These are phyloP conservation scores for Leucophenga montana DNA, from an alignment of 2,888 invertebrate genomes.

Conservation along the genomic window DNA sequence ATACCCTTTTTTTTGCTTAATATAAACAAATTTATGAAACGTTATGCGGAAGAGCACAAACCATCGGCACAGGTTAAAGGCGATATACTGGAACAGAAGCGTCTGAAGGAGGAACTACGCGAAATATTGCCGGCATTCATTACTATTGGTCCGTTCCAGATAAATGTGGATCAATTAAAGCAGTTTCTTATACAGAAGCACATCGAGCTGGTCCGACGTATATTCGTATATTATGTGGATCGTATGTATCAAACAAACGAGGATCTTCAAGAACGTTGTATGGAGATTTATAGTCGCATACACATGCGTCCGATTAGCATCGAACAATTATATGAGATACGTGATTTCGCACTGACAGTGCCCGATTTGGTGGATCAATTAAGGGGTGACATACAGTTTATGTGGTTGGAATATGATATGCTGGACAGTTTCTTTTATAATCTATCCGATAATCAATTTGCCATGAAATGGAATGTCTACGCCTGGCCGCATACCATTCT, in stretches of 20 bases:
- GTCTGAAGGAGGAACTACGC: slow-evolving; percentile 79
- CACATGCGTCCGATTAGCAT: slow-evolving; percentile 83
- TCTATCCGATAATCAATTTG: slow-evolving; percentile 85
- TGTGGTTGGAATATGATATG: slow-evolving; percentile 83
- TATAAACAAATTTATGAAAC: slow-evolving; percentile 65
- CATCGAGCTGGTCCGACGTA: slow-evolving; percentile 79
- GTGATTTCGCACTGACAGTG: slow-evolving; percentile 85
- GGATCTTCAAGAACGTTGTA: slow-evolving; percentile 76
- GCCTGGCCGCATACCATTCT: slow-evolving; percentile 83
- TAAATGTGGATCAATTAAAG: slow-evolving; percentile 81
- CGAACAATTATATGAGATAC: slow-evolving; percentile 83
- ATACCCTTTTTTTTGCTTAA: slow-evolving; percentile 76
- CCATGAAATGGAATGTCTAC: slow-evolving; percentile 83
- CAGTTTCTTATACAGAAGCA: slow-evolving; percentile 81
- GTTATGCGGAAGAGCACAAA: slow-evolving; percentile 77
- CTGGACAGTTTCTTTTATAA: slow-evolving; percentile 85
- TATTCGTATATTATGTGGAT: slow-evolving; percentile 82
- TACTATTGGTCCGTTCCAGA: slow-evolving; percentile 83
- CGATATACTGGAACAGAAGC: slow-evolving; percentile 81
- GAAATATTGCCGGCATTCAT: slow-evolving; percentile 80
- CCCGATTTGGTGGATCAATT: slow-evolving; percentile 73
- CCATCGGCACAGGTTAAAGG: slow-evolving; percentile 81
- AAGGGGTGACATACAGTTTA: slow-evolving; percentile 63
- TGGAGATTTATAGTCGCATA: slow-evolving; percentile 78
- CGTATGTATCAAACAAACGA: slow-evolving; percentile 80